Conservation (phyloP, 2,797 vertebrate genomes). For the Chelonia mydas region DNA sequence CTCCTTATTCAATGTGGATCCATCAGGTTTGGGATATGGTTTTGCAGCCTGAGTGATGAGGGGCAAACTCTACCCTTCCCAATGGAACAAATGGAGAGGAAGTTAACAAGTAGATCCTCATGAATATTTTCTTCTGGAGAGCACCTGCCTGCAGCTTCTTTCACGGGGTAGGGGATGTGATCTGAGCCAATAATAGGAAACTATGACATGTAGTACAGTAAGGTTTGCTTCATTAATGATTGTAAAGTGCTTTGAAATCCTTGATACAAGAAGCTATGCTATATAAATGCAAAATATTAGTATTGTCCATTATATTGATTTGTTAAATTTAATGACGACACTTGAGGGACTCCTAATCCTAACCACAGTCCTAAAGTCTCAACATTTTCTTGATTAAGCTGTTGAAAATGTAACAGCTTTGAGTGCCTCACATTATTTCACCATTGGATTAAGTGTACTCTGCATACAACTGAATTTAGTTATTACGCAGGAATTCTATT, state of each 20-base stretch:
- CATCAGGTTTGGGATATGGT: not conserved
- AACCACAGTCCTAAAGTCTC: not conserved
- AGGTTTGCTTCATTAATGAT: not conserved
- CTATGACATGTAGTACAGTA: rapidly evolving
- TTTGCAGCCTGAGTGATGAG: not conserved
- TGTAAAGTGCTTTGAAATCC: rapidly evolving
- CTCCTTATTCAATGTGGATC: not conserved
- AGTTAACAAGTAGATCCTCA: not conserved
- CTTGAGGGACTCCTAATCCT: conserved; percentile 21
- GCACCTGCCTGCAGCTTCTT: rapidly evolving
- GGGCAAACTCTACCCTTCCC: not conserved
- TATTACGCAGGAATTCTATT: not conserved
- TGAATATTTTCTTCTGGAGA: not conserved
- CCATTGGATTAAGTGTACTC: not conserved
- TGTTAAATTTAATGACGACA: conserved; percentile 47
- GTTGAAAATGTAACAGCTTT: conserved; percentile 17
- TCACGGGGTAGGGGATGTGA: not conserved
- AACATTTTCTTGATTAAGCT: conserved; percentile 43
- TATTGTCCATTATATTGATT: not conserved
- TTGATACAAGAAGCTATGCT: not conserved
- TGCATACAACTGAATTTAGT: not conserved
- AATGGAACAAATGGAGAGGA: not conserved
- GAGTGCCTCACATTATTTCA: conserved; percentile 10
- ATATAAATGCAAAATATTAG: not conserved
- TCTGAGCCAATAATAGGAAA: not conserved